Evolutionary conservation across 2,797 vertebrate species (phyloP).

Genomic region (Balearica regulorum): DNA sequence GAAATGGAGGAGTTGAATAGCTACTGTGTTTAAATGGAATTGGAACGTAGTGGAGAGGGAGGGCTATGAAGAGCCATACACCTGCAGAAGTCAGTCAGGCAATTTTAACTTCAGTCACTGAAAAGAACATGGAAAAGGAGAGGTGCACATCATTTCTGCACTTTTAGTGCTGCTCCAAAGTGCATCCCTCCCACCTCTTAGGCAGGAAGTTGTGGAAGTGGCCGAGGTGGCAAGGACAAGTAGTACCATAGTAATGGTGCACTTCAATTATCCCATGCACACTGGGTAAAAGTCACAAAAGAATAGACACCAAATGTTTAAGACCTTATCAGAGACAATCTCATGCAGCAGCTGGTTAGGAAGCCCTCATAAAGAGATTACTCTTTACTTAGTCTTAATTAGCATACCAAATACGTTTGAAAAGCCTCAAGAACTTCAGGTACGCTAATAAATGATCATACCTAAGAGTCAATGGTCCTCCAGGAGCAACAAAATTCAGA

Average conservation of each 20-base stretch:
- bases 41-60: neutral
- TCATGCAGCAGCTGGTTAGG: neutral
- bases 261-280: neutral
- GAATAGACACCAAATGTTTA: neutral
- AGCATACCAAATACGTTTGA: neutral
- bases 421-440: neutral
- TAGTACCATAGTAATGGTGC: neutral
- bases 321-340: neutral
- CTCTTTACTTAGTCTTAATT: neutral
- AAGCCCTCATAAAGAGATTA: neutral
- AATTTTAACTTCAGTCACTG: neutral
- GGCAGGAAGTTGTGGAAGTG: neutral
- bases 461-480: neutral
- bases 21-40: neutral
- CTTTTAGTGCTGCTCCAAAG: neutral
- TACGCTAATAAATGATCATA: neutral
- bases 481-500: neutral
- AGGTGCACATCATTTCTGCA: neutral
- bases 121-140: neutral
- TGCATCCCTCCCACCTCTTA: neutral
- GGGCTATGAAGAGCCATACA: neutral
- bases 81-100: neutral
- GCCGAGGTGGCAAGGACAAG: neutral
- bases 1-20: neutral
- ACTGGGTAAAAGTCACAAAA: neutral